Conservation (phyloP, 92 coral and sea anemone species). For the Palythoa heliodiscus region DNA sequence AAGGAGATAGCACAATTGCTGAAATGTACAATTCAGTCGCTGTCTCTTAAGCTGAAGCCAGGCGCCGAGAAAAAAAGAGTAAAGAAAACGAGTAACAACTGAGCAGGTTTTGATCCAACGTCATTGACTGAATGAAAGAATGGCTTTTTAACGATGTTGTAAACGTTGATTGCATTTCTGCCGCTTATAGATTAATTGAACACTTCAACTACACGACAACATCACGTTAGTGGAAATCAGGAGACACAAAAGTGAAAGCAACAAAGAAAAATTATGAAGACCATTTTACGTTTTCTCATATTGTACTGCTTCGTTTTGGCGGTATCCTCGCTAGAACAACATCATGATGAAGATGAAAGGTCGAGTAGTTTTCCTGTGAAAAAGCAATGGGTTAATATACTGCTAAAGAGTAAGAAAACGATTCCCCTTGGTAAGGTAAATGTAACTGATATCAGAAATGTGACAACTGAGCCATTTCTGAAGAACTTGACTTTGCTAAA, state of each 20-base stretch:
- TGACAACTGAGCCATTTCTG: constrained; percentile 33
- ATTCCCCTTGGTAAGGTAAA: constrained; percentile 28
- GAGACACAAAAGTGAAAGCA: background rate
- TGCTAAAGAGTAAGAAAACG: constrained; percentile 19
- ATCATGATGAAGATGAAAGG: background rate
- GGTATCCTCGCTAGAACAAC: constrained; percentile 15
- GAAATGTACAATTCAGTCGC: background rate
- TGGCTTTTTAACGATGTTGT: background rate
- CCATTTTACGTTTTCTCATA: background rate
- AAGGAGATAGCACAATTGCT: background rate
- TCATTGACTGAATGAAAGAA: background rate
- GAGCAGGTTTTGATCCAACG: background rate
- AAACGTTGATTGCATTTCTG: background rate
- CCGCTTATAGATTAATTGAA: background rate
- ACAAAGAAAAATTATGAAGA: background rate
- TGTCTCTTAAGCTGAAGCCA: background rate
- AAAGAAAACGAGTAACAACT: background rate
- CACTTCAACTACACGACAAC: background rate
- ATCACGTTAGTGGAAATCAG: background rate
- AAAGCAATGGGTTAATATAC: background rate
- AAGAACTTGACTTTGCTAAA: constrained; percentile 27
- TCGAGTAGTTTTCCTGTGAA: background rate
- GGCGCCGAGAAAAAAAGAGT: background rate
- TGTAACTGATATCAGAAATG: constrained; percentile 31
- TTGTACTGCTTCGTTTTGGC: background rate